These are phyloP conservation scores for Standfussiana lucernea DNA, from an alignment of 2,888 invertebrate species.

Conservation along the genomic window DNA sequence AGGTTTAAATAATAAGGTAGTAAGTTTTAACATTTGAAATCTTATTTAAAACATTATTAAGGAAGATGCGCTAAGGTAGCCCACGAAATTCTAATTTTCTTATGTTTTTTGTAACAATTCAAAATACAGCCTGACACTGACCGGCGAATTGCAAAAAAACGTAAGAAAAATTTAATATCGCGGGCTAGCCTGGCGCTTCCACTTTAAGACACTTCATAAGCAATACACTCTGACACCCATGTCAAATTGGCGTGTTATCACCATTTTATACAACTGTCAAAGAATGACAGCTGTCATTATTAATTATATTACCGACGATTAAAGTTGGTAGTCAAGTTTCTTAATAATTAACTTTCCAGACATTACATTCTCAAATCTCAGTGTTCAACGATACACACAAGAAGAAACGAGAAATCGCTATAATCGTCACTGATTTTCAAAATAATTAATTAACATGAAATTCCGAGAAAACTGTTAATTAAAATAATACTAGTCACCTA, in stretches of 20 bases:
- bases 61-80: too few species aligned
- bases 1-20: neutral
- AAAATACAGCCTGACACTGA: too few species aligned
- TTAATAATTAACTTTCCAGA: neutral
- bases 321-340: neutral
- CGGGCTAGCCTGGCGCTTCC: too few species aligned
- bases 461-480: slow-evolving; percentile 45
- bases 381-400: neutral
- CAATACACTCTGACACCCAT: too few species aligned
- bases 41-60: neutral
- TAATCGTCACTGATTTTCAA: neutral
- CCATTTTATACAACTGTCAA: neutral
- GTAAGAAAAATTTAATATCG: too few species aligned
- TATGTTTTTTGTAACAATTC: too few species aligned
- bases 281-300: neutral
- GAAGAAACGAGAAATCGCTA: neutral
- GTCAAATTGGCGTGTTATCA: too few species aligned
- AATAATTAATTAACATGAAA: slow-evolving; percentile 25
- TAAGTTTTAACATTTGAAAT: neutral
- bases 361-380: neutral
- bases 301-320: neutral
- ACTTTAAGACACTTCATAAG: too few species aligned
- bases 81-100: too few species aligned
- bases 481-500: slow-evolving; percentile 45
- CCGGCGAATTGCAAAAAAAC: too few species aligned